These are phyloP conservation scores for Paraplagusia blochii DNA, from an alignment of 2,113 vertebrate genomes.

Conservation along the genomic window DNA sequence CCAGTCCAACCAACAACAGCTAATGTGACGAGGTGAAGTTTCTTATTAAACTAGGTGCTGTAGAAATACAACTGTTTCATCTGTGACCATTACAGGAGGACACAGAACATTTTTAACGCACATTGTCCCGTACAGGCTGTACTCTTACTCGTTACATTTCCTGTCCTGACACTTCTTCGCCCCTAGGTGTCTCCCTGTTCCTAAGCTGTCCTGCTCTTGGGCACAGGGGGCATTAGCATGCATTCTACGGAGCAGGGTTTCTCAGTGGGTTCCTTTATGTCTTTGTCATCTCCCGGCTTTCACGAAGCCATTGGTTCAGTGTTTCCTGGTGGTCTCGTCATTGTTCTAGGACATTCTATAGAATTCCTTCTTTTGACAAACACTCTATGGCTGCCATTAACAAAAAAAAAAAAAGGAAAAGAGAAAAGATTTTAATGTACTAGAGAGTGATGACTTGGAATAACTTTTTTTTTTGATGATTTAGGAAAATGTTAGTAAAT, in stretches of 20 bases:
- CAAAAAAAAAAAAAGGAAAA: conserved; percentile 2
- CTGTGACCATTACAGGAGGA: too few relatives aligned
- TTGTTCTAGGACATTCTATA: conserved; percentile 46
- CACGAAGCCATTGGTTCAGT: conserved; percentile 51
- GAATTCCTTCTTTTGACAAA: conserved; percentile 46
- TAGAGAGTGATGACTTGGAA: too few relatives aligned
- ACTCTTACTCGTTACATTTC: conserved; percentile 42
- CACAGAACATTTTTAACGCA: too few relatives aligned
- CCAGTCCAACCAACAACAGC: too few relatives aligned
- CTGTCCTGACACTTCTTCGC: conserved; percentile 36
- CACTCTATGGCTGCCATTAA: conserved; percentile 31
- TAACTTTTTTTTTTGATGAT: too few relatives aligned
- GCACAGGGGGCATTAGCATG: conserved; percentile 43
- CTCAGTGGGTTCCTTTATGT: conserved; percentile 57
- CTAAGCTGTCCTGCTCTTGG: conserved; percentile 3
- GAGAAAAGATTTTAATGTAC: neutral
- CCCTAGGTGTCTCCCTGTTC: conserved; percentile 30
- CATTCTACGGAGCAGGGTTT: conserved; percentile 54
- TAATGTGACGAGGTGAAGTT: too few relatives aligned
- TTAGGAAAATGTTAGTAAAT: too few relatives aligned
- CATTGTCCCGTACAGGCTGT: too few relatives aligned
- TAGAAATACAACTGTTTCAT: too few relatives aligned
- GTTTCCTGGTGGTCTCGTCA: conserved; percentile 61
- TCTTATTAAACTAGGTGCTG: too few relatives aligned
- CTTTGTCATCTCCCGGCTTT: conserved; percentile 63